Evolutionary conservation across 2,797 vertebrate species (phyloP), one percentile per base, ranked within the genome.

Genomic region (Melanogrammus aeglefinus): DNA sequence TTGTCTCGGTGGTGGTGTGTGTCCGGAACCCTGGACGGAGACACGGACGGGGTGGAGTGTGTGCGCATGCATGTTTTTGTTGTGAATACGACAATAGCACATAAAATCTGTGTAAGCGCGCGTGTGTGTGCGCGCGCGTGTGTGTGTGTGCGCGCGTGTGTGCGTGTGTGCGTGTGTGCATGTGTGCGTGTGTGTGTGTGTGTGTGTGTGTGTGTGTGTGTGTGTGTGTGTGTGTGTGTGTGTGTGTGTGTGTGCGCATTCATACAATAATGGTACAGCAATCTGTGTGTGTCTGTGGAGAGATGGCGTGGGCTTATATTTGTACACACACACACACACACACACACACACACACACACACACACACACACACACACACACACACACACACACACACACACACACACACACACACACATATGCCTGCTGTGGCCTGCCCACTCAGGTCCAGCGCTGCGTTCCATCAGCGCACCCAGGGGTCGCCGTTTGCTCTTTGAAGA

Each of bases 401-500:
- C n/a, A 27, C 63, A 27, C 24, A 27, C 63, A 69, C 63, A 29
- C 63, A 69, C 24, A 69, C 10, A 10, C 27, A 29, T 24, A 29
- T 13, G 63, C 63, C 63, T 27, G 63, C 24, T 27, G 63, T 0
- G 9, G 63, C 63, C 63, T 27, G 63, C 63, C 63, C 63, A 69
- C 63, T 27, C 63, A 69, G 63, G 63, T 69, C 63, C 63, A 69
- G 63, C 27, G 2, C n/a, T 3, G 24, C 63, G 29, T 69, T 69
- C 63, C 63, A 44, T 72, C 74, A 78, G 81, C 76, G 79, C 78
- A 38, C 16, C 82, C 79, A 31, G 73, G 78, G 78, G 75, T 78
- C 81, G 84, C 87, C 85, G 81, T 80, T 71, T 84, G 70, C 69
- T 47, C 89, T 93, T 94, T 94, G 91, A 92, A 92, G 90, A 82